phyloP scores from a whole-genome alignment of 2,888 invertebrate genomes.

The Ecdyonurus torrentis region DNA sequence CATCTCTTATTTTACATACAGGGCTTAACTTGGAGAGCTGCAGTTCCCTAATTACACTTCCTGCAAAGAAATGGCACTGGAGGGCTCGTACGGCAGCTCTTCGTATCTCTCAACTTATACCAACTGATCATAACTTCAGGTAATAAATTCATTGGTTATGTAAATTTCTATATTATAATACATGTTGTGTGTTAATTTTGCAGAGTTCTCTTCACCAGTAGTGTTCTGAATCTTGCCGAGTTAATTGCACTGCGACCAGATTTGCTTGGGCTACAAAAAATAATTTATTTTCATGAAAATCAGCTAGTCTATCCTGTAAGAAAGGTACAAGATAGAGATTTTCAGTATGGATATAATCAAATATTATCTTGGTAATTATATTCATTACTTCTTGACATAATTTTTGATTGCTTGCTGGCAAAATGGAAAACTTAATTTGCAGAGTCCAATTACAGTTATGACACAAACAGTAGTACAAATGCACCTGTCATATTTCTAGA shows the following conservation, averaged over 20 bases:
- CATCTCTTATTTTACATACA: not conserved
- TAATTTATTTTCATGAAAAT: slow-evolving; percentile 64
- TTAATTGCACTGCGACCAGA: slow-evolving; percentile 48
- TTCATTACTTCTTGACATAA: too few species aligned
- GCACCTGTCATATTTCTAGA: too few species aligned
- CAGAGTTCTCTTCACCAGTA: slow-evolving; percentile 45
- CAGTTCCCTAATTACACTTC: slow-evolving; percentile 32
- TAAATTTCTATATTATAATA: not conserved
- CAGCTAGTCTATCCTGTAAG: slow-evolving; percentile 53
- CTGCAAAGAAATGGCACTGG: slow-evolving; percentile 67
- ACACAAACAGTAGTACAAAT: too few species aligned
- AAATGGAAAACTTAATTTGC: too few species aligned
- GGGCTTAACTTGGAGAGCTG: not conserved
- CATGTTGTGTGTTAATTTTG: slow-evolving; percentile 18
- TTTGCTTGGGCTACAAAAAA: slow-evolving; percentile 37
- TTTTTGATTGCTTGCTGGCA: too few species aligned
- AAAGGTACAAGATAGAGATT: slow-evolving; percentile 46
- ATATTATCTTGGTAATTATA: slow-evolving; percentile 42
- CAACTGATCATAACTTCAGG: slow-evolving; percentile 28
- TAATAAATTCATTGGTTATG: slow-evolving; percentile 14
- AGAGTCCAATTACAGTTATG: too few species aligned
- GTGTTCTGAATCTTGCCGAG: slow-evolving; percentile 51
- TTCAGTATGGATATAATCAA: slow-evolving; percentile 61
- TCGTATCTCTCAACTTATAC: slow-evolving; percentile 40
- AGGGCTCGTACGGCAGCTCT: slow-evolving; percentile 48